These are phyloP conservation scores for Todiramphus chloris DNA, from an alignment of 2,113 vertebrate species.

Conservation along the genomic window DNA sequence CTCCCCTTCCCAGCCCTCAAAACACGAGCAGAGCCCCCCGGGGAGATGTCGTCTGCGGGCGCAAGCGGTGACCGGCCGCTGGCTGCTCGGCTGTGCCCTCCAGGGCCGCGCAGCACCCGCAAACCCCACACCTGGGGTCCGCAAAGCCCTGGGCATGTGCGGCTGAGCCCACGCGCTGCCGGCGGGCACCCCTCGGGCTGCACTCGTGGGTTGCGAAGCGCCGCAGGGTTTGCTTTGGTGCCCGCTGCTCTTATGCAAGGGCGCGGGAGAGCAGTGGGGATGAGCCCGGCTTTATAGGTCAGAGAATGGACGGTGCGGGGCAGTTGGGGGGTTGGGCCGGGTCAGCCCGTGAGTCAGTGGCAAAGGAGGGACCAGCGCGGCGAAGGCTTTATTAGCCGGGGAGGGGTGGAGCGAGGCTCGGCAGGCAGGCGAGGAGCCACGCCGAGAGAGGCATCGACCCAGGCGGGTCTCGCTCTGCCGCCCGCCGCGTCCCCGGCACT, in stretches of 20 bases:
- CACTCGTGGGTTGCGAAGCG: accelerated
- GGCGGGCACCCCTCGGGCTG: not conserved
- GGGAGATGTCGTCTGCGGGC: not conserved
- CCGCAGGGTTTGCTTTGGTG: not conserved
- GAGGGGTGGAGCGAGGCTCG: slow-evolving; percentile 57
- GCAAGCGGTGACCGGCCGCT: not conserved
- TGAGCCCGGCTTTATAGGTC: not conserved
- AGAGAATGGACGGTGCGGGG: slow-evolving; percentile 6
- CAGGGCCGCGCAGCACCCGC: not conserved
- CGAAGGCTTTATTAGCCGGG: slow-evolving; percentile 39
- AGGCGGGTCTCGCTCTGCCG: not conserved
- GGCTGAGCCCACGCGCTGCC: accelerated
- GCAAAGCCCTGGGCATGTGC: accelerated
- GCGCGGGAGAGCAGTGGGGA: not conserved
- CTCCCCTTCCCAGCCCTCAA: not conserved
- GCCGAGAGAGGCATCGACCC: not conserved
- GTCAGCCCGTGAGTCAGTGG: slow-evolving; percentile 45
- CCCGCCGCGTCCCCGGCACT: not conserved
- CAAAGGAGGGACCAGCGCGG: slow-evolving; percentile 36
- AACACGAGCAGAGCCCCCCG: accelerated
- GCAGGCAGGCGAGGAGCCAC: slow-evolving; percentile 10
- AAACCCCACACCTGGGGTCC: accelerated
- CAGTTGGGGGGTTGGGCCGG: slow-evolving; percentile 20
- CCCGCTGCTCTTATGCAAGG: not conserved
- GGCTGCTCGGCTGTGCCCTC: not conserved